Conservation (phyloP, 2,888 invertebrate genomes). For the Candidula unifasciata region DNA sequence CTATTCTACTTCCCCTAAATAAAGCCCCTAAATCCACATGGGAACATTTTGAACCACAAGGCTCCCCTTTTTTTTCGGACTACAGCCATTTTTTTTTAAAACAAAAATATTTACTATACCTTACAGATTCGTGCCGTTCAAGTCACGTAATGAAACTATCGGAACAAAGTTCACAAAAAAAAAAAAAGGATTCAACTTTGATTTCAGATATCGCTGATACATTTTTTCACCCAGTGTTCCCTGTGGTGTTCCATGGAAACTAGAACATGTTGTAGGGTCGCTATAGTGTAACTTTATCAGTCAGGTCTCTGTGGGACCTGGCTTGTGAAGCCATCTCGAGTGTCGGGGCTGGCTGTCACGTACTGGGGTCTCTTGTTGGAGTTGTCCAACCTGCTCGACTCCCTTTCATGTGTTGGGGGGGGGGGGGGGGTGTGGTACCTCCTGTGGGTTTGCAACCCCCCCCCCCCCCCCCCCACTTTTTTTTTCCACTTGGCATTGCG, state of each 20-base stretch:
- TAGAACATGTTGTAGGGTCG: not conserved
- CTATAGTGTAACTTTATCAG: slow-evolving; percentile 35
- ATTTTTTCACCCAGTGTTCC: not conserved
- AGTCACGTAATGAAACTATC: not conserved
- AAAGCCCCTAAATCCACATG: too few species aligned
- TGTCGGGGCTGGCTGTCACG: slow-evolving; percentile 25
- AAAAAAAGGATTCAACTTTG: not conserved
- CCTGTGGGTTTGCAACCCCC: not conserved
- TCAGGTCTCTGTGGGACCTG: not conserved
- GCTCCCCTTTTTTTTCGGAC: too few species aligned
- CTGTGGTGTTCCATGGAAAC: slow-evolving; percentile 22
- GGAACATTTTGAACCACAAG: too few species aligned
- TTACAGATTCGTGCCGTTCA: too few species aligned
- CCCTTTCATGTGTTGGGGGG: slow-evolving; percentile 1
- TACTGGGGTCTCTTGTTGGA: not conserved
- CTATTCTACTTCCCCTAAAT: too few species aligned
- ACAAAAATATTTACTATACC: too few species aligned
- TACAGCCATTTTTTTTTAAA: too few species aligned
- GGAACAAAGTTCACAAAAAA: not conserved
- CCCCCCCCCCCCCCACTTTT: too few species aligned
- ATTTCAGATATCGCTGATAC: not conserved
- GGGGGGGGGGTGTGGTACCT: too few species aligned
- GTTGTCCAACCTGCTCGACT: slow-evolving; percentile 1
- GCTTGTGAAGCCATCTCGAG: slow-evolving; percentile 39
- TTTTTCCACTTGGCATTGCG: not conserved